Percentiles rank a stretch among this genome's conserved stretches.
Evolutionary conservation across 2,113 vertebrate species (phyloP).

Genomic region (Pterocles burchelli): DNA sequence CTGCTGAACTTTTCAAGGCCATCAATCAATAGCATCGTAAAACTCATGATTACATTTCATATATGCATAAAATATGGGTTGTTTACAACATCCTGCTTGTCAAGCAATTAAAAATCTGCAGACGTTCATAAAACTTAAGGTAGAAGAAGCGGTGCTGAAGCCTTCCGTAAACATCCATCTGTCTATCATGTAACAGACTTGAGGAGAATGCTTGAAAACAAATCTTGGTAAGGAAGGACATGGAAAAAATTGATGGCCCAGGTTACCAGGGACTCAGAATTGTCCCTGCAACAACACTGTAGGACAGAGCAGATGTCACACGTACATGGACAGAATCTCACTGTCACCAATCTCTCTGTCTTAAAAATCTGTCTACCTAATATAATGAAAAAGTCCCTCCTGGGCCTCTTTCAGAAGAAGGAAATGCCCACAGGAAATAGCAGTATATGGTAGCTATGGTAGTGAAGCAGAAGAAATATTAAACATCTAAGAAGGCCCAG

Average conservation of each 20-base stretch:
- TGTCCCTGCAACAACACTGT: background rate
- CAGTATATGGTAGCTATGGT: background rate
- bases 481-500: background rate
- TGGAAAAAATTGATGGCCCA: background rate
- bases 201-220: background rate
- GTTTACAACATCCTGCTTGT: constrained; percentile 3
- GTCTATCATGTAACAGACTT: background rate
- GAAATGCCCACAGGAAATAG: background rate
- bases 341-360: fast-evolving
- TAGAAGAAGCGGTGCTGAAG: background rate
- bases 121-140: background rate
- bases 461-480: background rate
- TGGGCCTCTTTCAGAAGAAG: background rate
- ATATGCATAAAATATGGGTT: background rate
- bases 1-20: background rate
- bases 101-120: constrained; percentile 17
- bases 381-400: background rate
- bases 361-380: background rate
- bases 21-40: background rate
- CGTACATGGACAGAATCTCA: fast-evolving
- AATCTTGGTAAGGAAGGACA: background rate
- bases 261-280: background rate
- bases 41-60: background rate
- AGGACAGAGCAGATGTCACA: background rate
- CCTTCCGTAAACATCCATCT: constrained; percentile 8